These are phyloP conservation scores for Prinia subflava DNA, from an alignment of 2,113 vertebrate genomes.

Conservation along the genomic window DNA sequence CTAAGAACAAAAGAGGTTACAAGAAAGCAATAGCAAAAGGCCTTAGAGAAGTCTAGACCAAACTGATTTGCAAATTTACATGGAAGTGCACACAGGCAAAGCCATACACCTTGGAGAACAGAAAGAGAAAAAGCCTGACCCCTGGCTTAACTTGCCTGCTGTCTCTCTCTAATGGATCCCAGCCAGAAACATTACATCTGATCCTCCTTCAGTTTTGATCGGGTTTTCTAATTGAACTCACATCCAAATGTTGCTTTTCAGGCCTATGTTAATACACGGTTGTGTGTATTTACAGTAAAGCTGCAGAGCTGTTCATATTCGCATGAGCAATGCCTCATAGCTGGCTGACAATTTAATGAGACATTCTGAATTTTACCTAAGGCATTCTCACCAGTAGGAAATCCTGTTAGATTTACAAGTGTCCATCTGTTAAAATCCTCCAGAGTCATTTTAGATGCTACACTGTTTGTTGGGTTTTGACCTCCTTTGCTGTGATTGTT, in stretches of 20 bases:
- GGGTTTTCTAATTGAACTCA: background rate
- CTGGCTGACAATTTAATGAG: slow-evolving; percentile 78
- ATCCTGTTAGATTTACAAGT: slow-evolving; percentile 81
- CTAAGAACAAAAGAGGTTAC: background rate
- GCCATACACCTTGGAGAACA: background rate
- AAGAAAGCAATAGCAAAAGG: background rate
- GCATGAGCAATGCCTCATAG: slow-evolving; percentile 66
- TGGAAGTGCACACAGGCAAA: background rate
- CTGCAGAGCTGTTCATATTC: slow-evolving; percentile 48
- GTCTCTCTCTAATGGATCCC: background rate
- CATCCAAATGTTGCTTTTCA: slow-evolving; percentile 6
- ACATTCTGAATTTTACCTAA: slow-evolving; percentile 75
- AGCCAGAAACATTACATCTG: slow-evolving; percentile 1
- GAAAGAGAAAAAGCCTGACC: background rate
- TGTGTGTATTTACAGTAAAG: slow-evolving; percentile 32
- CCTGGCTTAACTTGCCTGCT: background rate
- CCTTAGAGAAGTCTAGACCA: background rate
- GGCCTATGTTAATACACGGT: background rate
- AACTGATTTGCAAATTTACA: background rate
- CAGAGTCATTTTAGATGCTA: slow-evolving; percentile 67
- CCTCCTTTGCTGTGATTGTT: slow-evolving; percentile 72
- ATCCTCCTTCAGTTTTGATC: slow-evolving; percentile 16
- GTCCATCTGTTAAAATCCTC: slow-evolving; percentile 77
- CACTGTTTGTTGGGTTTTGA: slow-evolving; percentile 73
- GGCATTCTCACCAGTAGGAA: slow-evolving; percentile 75